Evolutionary conservation across 2,888 invertebrate species (phyloP), one percentile per base, ranked within the genome.

Genomic region (Clitarchus hookeri): DNA sequence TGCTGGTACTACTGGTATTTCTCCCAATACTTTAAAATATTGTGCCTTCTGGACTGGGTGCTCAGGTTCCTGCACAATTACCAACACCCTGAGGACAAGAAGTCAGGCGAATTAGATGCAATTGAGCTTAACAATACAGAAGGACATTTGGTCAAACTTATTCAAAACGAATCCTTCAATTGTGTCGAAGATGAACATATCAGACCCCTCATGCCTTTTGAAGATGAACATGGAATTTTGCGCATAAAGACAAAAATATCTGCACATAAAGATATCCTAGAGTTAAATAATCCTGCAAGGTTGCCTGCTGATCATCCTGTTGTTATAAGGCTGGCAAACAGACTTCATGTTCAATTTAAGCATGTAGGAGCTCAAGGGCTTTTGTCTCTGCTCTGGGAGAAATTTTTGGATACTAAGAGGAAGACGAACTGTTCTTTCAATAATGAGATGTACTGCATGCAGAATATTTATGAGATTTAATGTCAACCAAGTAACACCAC

Each of bases 381-480:
- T 78, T 78, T 78, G 19, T 48, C 48, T 6, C 48, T 48, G 12
- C 48, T 48, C 12, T 12, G 48, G 12, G 48, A 48, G 48, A 48
- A 16, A 16, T 78, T 78, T 26, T 78, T 6, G 78, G 26, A 25
- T 16, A 78, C 8, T n/a, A n/a, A n/a, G n/a, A n/a, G n/a, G n/a
- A n/a, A n/a, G n/a, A n/a, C n/a, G n/a, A n/a, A n/a, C n/a, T 78
- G 26, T 23, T 26, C 13, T 16, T 16, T 8, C 13, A 9, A 25
- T 78, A 25, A 78, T 11, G 19, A 78, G 26, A 16, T 78, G 78
- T 16, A 8, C 19, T 11, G 78, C 26, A 6, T 89, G 78, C 26
- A 78, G 26, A 78, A 78, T 8, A 16, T 78, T 78, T 16, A 26
- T 6, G 26, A 26, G 78, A 23, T 11, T 8, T 25, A 23, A 26